A percentile compares a stretch with the other conserved stretches of the same genome.
These are phyloP conservation scores for Petrophora chlorosata DNA, from an alignment of 2,888 invertebrate species.

Conservation along the genomic window DNA sequence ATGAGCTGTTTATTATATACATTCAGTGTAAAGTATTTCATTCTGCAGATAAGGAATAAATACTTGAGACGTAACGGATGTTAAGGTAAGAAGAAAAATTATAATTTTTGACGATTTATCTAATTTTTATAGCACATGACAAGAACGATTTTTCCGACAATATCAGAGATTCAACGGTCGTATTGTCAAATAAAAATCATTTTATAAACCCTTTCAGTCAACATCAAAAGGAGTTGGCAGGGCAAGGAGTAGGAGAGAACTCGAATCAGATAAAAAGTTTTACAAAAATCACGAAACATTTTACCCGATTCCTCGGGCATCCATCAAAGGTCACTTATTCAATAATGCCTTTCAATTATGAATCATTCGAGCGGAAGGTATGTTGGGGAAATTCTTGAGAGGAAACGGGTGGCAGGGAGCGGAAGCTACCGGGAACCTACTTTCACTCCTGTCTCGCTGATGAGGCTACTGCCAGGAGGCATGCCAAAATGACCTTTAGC, in stretches of 20 bases:
- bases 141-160: too few relatives aligned
- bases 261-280: slow-evolving; percentile 7
- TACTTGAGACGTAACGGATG: too few relatives aligned
- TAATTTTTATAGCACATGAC: too few relatives aligned
- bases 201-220: slow-evolving; percentile 15
- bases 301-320: slow-evolving; percentile 18
- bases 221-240: slow-evolving; percentile 4
- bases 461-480: slow-evolving; percentile 50
- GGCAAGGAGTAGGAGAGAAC: too few relatives aligned
- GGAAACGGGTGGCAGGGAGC: slow-evolving; percentile 63
- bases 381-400: slow-evolving; percentile 50
- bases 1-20: too few relatives aligned
- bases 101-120: too few relatives aligned
- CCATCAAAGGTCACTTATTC: slow-evolving; percentile 30
- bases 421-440: slow-evolving; percentile 65
- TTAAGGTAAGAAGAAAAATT: too few relatives aligned
- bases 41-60: too few relatives aligned
- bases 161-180: too few relatives aligned
- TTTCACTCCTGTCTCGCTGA: slow-evolving; percentile 63
- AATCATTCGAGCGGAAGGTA: slow-evolving; percentile 43
- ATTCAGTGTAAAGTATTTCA: too few relatives aligned
- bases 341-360: slow-evolving; percentile 32
- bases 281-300: slow-evolving; percentile 19
- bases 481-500: slow-evolving; percentile 36
- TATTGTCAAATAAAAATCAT: too few relatives aligned